Base-by-base conservation (phyloP, 2,888 invertebrate genomes). In the Spisula subtruncata region DNA sequence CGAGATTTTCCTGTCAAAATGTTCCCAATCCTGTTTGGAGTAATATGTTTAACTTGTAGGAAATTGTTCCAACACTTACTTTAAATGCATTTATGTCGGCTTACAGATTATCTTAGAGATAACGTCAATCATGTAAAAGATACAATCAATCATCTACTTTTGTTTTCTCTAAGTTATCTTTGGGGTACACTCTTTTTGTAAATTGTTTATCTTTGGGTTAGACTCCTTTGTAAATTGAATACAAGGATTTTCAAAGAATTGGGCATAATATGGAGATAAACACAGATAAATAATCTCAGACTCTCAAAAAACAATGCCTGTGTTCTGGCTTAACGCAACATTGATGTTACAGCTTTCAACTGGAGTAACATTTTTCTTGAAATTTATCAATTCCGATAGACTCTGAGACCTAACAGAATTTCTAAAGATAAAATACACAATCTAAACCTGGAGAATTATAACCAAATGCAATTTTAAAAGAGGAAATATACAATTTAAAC, bases 71-170 rank as follows among this genome's bases (percentile, higher is more conserved):
- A 41, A 85, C 85, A 85, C 79, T 79, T 54, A 79, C 32, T 54
- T 85, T 85, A 85, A 85, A 85, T 85, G 80, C 80, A 56, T 85
- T 80, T 79, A 54, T 85, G 85, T 85, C 85, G 80, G 85, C 32
- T 85, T 41, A 18, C 41, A 25, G 85, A 85, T 85, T 80, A n/a
- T 20, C 16, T 10, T 1, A 8, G 18, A 41, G 85, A 85, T 85
- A 56, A 46, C 54, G 85, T 85, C 85, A 85, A 56, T 85, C 85
- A 80, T 14, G 0, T 0, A 54, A 16, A 54, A 79, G 85, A 85
- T 85, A 80, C 35, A 18, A 85, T 85, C 85, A 85, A 80, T 80
- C 85, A 41, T 51, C 54, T 80, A 54, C 85, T 85, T 85, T 85
- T 85, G 85, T 85, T 85, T 85, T 75, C 79, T 85, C 56, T 80